Conservation (phyloP, 2,113 vertebrate species). For the Ictidomys tridecemlineatus region DNA sequence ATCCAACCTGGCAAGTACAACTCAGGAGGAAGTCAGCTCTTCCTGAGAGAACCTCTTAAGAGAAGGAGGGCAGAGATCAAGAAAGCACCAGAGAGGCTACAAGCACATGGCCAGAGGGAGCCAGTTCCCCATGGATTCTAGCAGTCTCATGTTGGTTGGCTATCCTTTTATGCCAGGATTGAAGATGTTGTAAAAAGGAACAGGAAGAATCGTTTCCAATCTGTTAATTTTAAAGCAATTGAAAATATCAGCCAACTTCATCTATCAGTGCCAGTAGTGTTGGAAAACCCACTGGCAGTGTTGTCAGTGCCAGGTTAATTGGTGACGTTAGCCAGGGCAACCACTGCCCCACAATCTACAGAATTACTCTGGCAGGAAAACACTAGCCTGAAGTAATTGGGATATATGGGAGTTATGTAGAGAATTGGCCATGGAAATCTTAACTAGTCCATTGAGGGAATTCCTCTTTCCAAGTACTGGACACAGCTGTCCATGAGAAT, state of each 20-base stretch:
- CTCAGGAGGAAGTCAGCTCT: not conserved
- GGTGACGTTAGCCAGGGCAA: conserved; percentile 78
- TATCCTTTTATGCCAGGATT: conserved; percentile 78
- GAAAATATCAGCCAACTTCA: conserved; percentile 86
- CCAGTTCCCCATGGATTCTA: not conserved
- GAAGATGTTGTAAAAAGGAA: conserved; percentile 82
- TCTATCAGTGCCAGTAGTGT: conserved; percentile 81
- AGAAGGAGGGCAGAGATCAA: not conserved
- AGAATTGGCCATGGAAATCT: not conserved
- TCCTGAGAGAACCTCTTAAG: not conserved
- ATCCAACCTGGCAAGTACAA: not conserved
- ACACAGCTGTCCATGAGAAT: not conserved
- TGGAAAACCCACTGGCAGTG: conserved; percentile 78
- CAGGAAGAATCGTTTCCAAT: conserved; percentile 82
- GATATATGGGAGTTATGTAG: not conserved
- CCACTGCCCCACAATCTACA: conserved; percentile 32
- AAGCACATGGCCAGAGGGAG: not conserved
- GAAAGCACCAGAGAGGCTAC: not conserved
- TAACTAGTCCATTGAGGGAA: conserved; percentile 17
- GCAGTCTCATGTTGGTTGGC: conserved; percentile 32
- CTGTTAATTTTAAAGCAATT: conserved; percentile 87
- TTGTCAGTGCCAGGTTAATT: conserved; percentile 75
- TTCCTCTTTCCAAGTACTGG: not conserved
- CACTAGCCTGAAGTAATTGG: conserved; percentile 48
- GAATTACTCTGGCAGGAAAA: conserved; percentile 62